Base-by-base conservation (phyloP, 2,888 invertebrate species). In the Abscondita cerata region DNA sequence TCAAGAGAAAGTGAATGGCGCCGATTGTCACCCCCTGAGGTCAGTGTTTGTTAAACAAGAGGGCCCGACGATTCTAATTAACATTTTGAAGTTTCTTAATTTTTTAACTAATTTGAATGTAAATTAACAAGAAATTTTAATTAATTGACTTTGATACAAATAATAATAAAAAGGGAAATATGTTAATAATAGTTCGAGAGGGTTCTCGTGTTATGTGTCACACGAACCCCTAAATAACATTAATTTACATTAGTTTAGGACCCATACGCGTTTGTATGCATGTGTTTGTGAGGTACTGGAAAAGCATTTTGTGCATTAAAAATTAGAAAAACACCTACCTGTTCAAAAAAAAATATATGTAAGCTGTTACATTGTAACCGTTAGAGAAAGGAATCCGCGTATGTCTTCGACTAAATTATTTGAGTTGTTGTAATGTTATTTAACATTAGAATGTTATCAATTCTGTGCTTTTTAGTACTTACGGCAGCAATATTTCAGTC, bases 121-220 rank as follows among this genome's bases (percentile, higher is more conserved):
- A 18, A n/a, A 44, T 44, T 44, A 44, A 44, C 18, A 18, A 44
- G 19, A 2, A 19, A 44, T 18, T 6, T 18, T 18, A 44, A 11
- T 44, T 11, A 18, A 16, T 47, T 5, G n/a, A 31, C 33, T 20
- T 16, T 33, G 31, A 16, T 18, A 13, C 11, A 41, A 53, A 19
- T 41, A 41, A 52, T 41, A 41, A 52, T 52, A 36, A 54, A 53
- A 54, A 58, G 44, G 52, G 46, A 40, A 51, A 53, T 54, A 53
- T 51, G 56, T 53, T 56, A 51, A 41, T 52, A 62, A 52, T 46
- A 59, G 48, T 57, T 57, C 65, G 66, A 71, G 66, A 71, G 70
- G 70, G 67, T 71, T 71, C 70, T 65, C 68, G 65, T 71, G 70
- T 71, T 66, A 55, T 55, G 56, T 67, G 70, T 69, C 69, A 68